Base-by-base conservation (phyloP, 2,113 vertebrate genomes). In the Epinephelus lanceolatus region DNA sequence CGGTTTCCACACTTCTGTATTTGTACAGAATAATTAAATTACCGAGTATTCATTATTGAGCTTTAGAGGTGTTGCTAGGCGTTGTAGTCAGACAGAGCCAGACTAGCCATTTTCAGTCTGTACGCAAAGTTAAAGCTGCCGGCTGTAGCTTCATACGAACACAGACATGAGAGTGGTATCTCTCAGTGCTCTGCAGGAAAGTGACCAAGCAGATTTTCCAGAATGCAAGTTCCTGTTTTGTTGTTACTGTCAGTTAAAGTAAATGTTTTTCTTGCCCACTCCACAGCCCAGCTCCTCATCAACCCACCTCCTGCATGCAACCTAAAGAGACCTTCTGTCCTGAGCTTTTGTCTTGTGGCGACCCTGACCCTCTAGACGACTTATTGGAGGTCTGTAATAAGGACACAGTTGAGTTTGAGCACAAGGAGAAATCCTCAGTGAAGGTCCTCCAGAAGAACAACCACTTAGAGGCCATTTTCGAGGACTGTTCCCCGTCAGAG, bases 221-320 rank as follows among this genome's bases (percentile, higher is more conserved):
- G 47, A 42, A 7, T 23, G 11, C 11, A 18, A 72, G 49, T 53
- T 71, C 13, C 45, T 79, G 17, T 25, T 81, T 17, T 33, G 53
- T 25, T 42, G 17, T 17, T 68, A 23, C 12, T 27, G 8, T 13
- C 2, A 37, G 3, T 57, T 19, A 21, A 42, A 53, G 3, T 37
- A 37, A 51, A 67, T 70, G 3, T 73, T 67, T 72, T 9, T 21
- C 13, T 69, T 23, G 30, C 3, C 37, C 0, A 0, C 42, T 53
- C 40, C 19, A 18, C 90, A 96, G 96, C 83, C 95, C 94, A 0
- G 87, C 85, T 83, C 94, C 93, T 79, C 94, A 90, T 60, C 83
- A 94, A 18, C 93, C 93, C 30, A 30, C 30, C 30, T 30, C 30
- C 5, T 53, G 18, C 63, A 47, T 67, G 18, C 89, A 88, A 76